Conservation (phyloP, 2,888 invertebrate species). For the Nemoura dubitans region DNA sequence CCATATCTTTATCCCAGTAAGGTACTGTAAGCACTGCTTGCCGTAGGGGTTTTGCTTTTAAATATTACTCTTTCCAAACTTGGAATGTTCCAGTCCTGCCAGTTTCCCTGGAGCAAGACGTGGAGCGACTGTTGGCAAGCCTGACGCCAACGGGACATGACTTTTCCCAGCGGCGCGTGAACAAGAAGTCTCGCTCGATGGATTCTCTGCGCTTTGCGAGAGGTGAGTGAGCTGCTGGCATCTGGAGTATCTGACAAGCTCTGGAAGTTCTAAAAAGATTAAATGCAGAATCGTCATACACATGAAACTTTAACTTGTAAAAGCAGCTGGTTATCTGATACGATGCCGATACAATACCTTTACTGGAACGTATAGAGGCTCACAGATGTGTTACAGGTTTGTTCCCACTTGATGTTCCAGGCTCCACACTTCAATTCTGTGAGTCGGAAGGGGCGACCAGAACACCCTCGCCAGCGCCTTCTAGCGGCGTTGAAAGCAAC, state of each 20-base stretch:
- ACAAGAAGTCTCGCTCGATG: slow-evolving; percentile 55
- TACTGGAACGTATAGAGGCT: too few relatives aligned
- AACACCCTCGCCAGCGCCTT: slow-evolving; percentile 88
- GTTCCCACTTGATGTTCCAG: slow-evolving; percentile 40
- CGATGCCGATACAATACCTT: too few relatives aligned
- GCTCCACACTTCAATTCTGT: slow-evolving; percentile 51
- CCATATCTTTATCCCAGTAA: too few relatives aligned
- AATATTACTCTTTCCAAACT: too few relatives aligned
- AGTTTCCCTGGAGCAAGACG: slow-evolving; percentile 52
- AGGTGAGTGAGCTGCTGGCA: slow-evolving; percentile 49
- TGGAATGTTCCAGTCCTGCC: slow-evolving; percentile 51
- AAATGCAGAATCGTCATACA: too few relatives aligned
- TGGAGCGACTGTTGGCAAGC: slow-evolving; percentile 51
- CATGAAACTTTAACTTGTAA: too few relatives aligned
- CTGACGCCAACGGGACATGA: slow-evolving; percentile 40
- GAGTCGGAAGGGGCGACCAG: slow-evolving; percentile 61
- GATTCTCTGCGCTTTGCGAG: slow-evolving; percentile 54
- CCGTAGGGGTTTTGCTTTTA: too few relatives aligned
- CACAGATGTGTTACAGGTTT: too few relatives aligned
- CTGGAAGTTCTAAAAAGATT: too few relatives aligned
- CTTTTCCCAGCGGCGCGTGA: slow-evolving; percentile 41
- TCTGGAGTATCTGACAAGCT: too few relatives aligned
- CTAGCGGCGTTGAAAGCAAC: slow-evolving; percentile 86
- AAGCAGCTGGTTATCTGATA: too few relatives aligned
- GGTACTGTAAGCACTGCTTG: too few relatives aligned